phyloP scores from a whole-genome alignment of 2,888 invertebrate species.

The Pecten maximus region DNA sequence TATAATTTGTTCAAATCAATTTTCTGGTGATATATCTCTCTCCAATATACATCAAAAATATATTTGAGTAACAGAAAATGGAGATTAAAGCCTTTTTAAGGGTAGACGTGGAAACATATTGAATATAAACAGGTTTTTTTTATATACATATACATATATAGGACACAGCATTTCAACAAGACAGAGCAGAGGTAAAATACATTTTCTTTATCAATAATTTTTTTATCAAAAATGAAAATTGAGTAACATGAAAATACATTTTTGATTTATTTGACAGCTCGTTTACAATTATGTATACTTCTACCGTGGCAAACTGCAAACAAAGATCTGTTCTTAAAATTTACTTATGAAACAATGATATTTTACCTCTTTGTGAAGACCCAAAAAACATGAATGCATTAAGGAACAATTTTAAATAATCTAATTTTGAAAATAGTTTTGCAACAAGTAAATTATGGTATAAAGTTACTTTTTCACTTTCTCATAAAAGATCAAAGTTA shows the following conservation, averaged over 20 bases:
- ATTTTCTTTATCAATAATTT: not conserved
- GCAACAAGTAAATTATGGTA: too few species aligned
- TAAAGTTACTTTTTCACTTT: not conserved
- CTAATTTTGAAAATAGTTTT: not conserved
- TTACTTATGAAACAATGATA: not conserved
- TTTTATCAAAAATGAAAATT: too few species aligned
- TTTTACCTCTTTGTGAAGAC: conserved; percentile 22
- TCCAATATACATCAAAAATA: not conserved
- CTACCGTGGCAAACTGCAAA: too few species aligned
- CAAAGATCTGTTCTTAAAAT: too few species aligned
- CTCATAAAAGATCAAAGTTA: not conserved
- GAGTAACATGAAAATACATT: too few species aligned
- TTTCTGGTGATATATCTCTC: not conserved
- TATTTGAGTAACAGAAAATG: not conserved
- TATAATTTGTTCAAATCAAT: too few species aligned
- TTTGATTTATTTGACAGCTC: too few species aligned
- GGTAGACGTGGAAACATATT: not conserved
- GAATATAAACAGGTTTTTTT: not conserved
- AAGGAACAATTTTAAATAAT: not conserved
- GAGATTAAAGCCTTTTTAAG: not conserved
- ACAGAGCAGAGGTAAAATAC: conserved; percentile 13
- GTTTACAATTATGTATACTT: too few species aligned
- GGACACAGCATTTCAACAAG: not conserved
- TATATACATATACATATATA: conserved; percentile 27
- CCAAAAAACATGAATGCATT: not conserved